Conservation (phyloP, 2,888 invertebrate species). For the Gortyna flavago region DNA sequence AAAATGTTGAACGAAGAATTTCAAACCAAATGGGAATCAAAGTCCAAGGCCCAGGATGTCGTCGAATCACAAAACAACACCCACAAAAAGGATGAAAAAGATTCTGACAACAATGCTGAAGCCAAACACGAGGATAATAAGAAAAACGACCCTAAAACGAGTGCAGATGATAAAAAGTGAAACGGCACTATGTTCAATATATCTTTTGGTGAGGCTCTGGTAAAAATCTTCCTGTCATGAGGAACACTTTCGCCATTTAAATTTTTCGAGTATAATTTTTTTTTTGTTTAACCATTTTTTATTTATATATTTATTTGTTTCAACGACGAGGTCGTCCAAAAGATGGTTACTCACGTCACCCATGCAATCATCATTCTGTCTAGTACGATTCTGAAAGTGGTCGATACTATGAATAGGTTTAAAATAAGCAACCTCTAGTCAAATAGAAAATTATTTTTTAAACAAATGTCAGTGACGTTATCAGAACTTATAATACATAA, state of each 20-base stretch:
- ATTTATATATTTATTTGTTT: slow-evolving; percentile 76
- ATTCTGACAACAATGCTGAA: slow-evolving; percentile 70
- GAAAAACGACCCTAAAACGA: slow-evolving; percentile 73
- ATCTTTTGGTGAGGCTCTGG: slow-evolving; percentile 60
- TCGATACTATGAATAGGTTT: slow-evolving; percentile 69
- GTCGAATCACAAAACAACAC: slow-evolving; percentile 69
- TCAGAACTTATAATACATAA: slow-evolving; percentile 87
- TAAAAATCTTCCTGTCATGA: slow-evolving; percentile 56
- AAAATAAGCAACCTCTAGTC: slow-evolving; percentile 82
- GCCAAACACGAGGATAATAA: slow-evolving; percentile 76
- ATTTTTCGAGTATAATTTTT: slow-evolving; percentile 76
- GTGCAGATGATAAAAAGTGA: slow-evolving; percentile 78
- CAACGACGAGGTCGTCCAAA: slow-evolving; percentile 60
- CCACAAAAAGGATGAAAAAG: slow-evolving; percentile 77
- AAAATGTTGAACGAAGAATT: slow-evolving; percentile 85
- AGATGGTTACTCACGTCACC: slow-evolving; percentile 50
- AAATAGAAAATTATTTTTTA: slow-evolving; percentile 78
- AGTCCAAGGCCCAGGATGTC: slow-evolving; percentile 76
- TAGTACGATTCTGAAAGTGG: slow-evolving; percentile 59
- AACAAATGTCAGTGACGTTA: slow-evolving; percentile 88
- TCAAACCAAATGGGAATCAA: slow-evolving; percentile 81
- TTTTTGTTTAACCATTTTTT: slow-evolving; percentile 75
- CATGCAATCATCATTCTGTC: slow-evolving; percentile 58
- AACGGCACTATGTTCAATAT: slow-evolving; percentile 29
- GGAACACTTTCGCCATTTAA: slow-evolving; percentile 67